phyloP scores from a whole-genome alignment of 2,888 invertebrate species.

The Diarsia dahlii region DNA sequence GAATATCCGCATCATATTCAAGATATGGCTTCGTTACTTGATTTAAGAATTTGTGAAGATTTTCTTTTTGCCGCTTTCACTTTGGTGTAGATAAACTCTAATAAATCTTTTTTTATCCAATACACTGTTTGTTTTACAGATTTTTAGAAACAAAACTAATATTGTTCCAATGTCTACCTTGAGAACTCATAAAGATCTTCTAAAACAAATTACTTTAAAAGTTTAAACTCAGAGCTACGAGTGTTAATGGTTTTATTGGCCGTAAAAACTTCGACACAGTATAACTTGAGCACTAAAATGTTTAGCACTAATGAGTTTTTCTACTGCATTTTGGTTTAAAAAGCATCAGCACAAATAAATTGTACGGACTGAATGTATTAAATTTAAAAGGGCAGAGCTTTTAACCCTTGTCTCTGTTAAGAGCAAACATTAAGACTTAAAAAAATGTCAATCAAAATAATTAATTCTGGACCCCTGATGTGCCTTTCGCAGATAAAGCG shows the following conservation, averaged over 20 bases:
- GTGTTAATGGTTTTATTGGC: constrained; percentile 18
- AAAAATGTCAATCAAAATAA: constrained; percentile 55
- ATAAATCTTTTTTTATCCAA: not conserved
- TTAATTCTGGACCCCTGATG: constrained; percentile 29
- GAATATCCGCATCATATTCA: constrained; percentile 35
- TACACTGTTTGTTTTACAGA: not conserved
- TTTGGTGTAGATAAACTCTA: not conserved
- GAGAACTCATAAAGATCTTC: not conserved
- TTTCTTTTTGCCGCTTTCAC: too few relatives aligned
- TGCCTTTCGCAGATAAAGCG: constrained; percentile 88
- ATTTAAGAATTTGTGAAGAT: constrained; percentile 13
- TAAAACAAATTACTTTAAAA: constrained; percentile 13
- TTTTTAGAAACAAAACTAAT: not conserved
- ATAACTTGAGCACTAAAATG: constrained; percentile 13
- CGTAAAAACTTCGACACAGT: constrained; percentile 22
- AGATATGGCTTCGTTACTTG: constrained; percentile 34
- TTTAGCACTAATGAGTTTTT: constrained; percentile 34
- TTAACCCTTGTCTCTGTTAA: constrained; percentile 42
- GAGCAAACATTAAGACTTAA: constrained; percentile 20
- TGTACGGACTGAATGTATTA: constrained; percentile 17
- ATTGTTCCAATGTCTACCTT: not conserved
- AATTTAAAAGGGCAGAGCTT: constrained; percentile 36
- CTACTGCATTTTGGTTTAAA: constrained; percentile 24
- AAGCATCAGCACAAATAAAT: constrained; percentile 38
- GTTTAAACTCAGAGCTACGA: not conserved